Base-by-base conservation (phyloP, 1,140 invertebrate genomes). In the Polypedilum vanderplanki region DNA sequence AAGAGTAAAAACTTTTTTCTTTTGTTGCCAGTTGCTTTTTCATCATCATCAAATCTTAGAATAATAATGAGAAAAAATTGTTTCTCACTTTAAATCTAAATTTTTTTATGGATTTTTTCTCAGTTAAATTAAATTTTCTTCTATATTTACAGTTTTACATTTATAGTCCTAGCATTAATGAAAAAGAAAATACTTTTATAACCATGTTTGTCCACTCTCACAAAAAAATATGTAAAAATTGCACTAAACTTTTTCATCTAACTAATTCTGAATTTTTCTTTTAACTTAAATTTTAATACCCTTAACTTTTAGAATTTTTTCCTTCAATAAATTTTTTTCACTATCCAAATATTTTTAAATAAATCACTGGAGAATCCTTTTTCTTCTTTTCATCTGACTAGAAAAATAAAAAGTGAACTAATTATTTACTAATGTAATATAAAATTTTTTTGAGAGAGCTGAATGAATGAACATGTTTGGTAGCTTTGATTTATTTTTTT, bases 201-300 rank as follows among this genome's bases (percentile, higher is more conserved):
- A 57, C 46, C 46, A 57, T 57, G n/a, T 57, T n/a, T 57, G 12
- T 57, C 46, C 46, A 57, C 46, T 57, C 46, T 57, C 46, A 57
- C 12, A 15, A 33, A 33, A 57, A 57, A 57, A 12, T 57, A 57
- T 57, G n/a, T 57, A 57, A 57, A 57, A 57, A 57, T 57, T 57
- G 46, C 46, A 57, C 46, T 57, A 57, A 57, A 57, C n/a, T 57
- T 57, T 57, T 3, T 57, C 46, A 57, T 57, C 15, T 57, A 57
- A 57, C 46, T 57, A 57, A 57, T 46, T 57, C 46, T 33, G 24
- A 33, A 33, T 33, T 3, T 3, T 33, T 33, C n/a, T n/a, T 57
- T n/a, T n/a, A 57, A 57, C 46, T 57, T 57, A 57, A 57, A 57
- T 57, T 57, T 57, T 57, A 57, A 57, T 57, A 57, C 46, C 46